Base-by-base conservation (phyloP, 2,888 invertebrate species). In the Xestia ashworthii region DNA sequence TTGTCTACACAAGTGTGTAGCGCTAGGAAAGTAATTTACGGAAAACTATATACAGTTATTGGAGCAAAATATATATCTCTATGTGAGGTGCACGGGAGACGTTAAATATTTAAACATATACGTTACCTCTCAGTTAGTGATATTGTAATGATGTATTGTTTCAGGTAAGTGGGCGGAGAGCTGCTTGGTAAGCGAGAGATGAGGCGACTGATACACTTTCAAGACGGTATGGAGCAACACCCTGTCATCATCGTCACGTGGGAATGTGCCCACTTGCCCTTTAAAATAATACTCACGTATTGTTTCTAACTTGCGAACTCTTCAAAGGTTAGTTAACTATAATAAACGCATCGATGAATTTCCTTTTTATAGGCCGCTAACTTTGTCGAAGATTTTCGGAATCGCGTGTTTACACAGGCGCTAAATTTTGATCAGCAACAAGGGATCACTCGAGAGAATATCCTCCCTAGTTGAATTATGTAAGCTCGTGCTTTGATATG, bases 81-180 rank as follows among this genome's bases (percentile, higher is more conserved):
- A 82, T 66, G 72, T 75, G 72, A 60, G 60, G 72, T 55, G 67
- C 72, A 82, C 86, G 70, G 86, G 66, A 80, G 83, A 84, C 66
- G 72, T 92, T 89, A 92, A 92, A 90, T 90, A 89, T 90, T 92
- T 92, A 91, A 92, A 92, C 90, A 87, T 88, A 92, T 92, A 90
- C 91, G 90, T 93, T 91, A 90, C 92, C 89, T 92, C 89, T 90
- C 91, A 88, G 92, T 94, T 90, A 94, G 92, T 95, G 91, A 94
- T 94, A 95, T 96, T 96, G 92, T 96, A 96, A 95, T 96, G 95
- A 95, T 94, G 94, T 93, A 96, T 96, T 96, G 96, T 96, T 96
- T 95, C 95, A 96, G 96, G 96, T 96, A 95, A 95, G 96, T 94
- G 93, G 96, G 96, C 93, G 95, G 89, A 67, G 80, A 88, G 89